Evolutionary conservation across 2,797 vertebrate genomes (phyloP).

Genomic region (Gymnothorax reevesii): DNA sequence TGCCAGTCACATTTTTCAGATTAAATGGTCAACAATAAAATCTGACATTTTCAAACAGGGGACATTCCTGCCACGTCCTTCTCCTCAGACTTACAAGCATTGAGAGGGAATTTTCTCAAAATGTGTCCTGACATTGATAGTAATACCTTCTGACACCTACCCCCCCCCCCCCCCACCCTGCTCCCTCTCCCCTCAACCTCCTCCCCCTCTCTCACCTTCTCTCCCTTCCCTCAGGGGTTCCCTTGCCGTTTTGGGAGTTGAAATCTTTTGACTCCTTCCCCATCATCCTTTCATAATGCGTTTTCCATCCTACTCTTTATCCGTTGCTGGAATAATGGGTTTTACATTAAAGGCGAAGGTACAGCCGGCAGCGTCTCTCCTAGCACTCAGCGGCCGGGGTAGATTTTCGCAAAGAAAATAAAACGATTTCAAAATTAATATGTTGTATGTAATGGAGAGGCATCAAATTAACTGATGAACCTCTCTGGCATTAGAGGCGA

Average conservation of each 20-base stretch:
- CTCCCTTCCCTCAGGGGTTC: conserved; percentile 61
- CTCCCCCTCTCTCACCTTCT: conserved; percentile 53
- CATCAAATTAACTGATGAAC: neutral
- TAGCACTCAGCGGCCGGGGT: neutral
- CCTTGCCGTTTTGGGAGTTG: conserved; percentile 66
- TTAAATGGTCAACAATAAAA: conserved; percentile 4
- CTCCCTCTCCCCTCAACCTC: conserved; percentile 56
- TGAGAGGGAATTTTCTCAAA: conserved; percentile 50
- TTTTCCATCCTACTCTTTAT: conserved; percentile 58
- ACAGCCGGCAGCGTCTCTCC: neutral
- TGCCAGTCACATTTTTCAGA: neutral
- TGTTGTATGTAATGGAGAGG: neutral
- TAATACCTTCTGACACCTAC: conserved; percentile 73
- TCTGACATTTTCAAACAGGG: conserved; percentile 11
- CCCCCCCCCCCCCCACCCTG: neutral
- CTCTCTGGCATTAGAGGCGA: neutral
- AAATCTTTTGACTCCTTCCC: conserved; percentile 74
- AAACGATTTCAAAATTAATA: neutral
- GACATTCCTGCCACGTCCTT: conserved; percentile 37
- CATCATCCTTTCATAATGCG: conserved; percentile 62
- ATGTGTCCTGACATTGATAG: conserved; percentile 70
- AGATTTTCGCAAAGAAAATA: neutral
- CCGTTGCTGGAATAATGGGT: conserved; percentile 63
- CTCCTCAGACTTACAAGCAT: conserved; percentile 36
- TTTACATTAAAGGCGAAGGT: conserved; percentile 61